These are phyloP conservation scores for Lophura nycthemera DNA, from an alignment of 2,113 vertebrate genomes.

Conservation along the genomic window DNA sequence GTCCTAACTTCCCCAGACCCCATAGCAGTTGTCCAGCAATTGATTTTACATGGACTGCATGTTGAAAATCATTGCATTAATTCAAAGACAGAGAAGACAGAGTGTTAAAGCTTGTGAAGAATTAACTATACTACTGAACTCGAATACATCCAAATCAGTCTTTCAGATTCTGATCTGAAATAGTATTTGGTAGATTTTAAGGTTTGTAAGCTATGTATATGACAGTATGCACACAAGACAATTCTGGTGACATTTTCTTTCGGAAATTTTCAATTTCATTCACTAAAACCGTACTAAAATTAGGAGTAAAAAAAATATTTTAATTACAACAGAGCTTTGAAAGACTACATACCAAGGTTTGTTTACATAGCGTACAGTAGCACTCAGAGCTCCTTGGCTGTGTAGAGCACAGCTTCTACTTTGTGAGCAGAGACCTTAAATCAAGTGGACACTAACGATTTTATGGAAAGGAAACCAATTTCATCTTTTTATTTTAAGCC, in stretches of 20 bases:
- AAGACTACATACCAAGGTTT: neutral
- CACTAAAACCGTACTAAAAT: neutral
- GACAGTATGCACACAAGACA: neutral
- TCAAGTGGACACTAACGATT: neutral
- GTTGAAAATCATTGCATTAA: neutral
- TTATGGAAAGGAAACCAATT: neutral
- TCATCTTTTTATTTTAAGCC: neutral
- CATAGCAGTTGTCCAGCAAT: neutral
- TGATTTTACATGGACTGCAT: neutral
- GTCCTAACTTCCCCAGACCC: neutral
- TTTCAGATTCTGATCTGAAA: neutral
- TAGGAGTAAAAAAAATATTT: neutral
- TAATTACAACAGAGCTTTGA: neutral
- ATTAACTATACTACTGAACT: neutral
- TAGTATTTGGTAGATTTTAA: neutral
- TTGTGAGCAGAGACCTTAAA: neutral
- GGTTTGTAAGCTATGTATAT: neutral
- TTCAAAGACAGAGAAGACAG: neutral
- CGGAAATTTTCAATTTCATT: neutral
- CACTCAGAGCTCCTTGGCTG: neutral
- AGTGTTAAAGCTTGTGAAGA: slow-evolving; percentile 1
- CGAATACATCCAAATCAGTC: neutral
- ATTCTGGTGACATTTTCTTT: neutral
- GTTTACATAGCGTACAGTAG: neutral
- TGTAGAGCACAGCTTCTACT: neutral